These are phyloP conservation scores for Ploceus nigricollis DNA, from an alignment of 2,113 vertebrate genomes.

Conservation along the genomic window DNA sequence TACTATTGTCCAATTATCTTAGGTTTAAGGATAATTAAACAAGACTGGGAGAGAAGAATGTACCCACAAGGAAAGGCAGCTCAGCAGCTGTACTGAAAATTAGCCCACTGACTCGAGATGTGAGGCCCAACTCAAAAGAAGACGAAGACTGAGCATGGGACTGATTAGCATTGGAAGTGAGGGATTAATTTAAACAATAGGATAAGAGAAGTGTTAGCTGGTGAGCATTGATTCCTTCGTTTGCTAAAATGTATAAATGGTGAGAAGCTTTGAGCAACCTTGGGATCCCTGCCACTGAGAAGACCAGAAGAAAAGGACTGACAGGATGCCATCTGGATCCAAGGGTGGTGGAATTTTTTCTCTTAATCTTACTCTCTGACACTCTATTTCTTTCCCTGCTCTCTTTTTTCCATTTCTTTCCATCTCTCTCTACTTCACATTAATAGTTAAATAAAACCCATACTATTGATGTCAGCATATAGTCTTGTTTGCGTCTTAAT, in stretches of 20 bases:
- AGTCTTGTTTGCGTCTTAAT: neutral
- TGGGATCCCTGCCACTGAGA: neutral
- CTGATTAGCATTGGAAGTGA: accelerated
- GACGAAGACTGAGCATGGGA: neutral
- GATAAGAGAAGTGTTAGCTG: neutral
- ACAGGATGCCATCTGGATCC: neutral
- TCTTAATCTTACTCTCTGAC: neutral
- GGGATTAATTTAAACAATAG: neutral
- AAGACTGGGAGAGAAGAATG: neutral
- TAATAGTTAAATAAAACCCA: neutral
- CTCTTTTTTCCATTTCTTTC: neutral
- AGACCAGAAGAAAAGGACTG: neutral
- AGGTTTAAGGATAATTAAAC: neutral
- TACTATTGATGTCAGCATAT: neutral
- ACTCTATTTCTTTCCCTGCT: neutral
- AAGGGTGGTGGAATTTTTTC: neutral
- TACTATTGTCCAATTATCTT: neutral
- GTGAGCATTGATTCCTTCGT: neutral
- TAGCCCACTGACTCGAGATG: neutral
- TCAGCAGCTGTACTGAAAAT: neutral
- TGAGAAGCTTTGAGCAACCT: neutral
- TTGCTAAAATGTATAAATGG: neutral
- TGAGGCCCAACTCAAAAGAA: neutral
- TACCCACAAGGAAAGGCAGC: neutral
- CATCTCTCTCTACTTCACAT: neutral